These are phyloP conservation scores for Trachelus troglodyta DNA, from an alignment of 2,888 invertebrate genomes.

Conservation along the genomic window DNA sequence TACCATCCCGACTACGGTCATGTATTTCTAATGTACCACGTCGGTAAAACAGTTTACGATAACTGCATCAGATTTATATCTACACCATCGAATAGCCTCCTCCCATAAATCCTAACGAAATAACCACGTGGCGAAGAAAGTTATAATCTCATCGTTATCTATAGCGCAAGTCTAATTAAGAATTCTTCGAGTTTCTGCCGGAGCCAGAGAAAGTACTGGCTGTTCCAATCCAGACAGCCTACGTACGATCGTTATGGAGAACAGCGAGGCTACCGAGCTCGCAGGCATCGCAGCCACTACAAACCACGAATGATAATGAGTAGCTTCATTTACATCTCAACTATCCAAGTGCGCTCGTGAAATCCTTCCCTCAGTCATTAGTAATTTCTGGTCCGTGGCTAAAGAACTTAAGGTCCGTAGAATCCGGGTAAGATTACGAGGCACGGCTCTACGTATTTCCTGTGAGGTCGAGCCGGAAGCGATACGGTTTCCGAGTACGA, in stretches of 20 bases:
- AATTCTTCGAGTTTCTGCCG: neutral
- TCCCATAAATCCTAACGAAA: neutral
- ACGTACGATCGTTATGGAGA: constrained; percentile 45
- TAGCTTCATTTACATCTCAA: constrained; percentile 42
- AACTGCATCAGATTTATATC: neutral
- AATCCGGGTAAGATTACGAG: neutral
- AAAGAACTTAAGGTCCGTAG: constrained; percentile 17
- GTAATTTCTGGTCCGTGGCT: constrained; percentile 25
- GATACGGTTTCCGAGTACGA: neutral
- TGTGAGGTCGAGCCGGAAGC: neutral
- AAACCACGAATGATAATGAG: constrained; percentile 45
- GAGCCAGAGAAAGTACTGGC: neutral
- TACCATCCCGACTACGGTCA: neutral
- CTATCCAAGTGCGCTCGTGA: constrained; percentile 23
- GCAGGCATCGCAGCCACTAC: constrained; percentile 19
- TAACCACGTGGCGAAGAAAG: neutral
- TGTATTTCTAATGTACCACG: neutral
- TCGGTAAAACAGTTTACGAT: neutral
- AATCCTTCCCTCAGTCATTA: constrained; percentile 32
- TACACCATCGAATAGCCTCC: neutral
- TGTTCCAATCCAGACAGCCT: neutral
- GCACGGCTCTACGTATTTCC: neutral
- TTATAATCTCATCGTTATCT: neutral
- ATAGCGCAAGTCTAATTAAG: neutral
- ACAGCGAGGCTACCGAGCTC: constrained; percentile 20